Evolutionary conservation across 2,888 invertebrate genomes (phyloP).

Genomic region (Drosophila mulleri): DNA sequence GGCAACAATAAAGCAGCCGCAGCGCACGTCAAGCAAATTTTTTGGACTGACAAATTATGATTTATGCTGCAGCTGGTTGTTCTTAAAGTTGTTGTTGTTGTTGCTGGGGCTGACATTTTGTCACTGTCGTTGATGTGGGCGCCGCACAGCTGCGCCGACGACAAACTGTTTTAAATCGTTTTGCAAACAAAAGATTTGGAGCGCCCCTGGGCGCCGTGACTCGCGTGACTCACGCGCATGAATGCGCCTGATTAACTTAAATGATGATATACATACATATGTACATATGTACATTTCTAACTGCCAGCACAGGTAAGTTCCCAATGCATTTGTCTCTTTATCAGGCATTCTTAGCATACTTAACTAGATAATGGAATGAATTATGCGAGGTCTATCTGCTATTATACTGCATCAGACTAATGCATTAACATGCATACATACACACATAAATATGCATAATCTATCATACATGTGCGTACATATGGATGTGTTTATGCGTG

Average conservation of each 20-base stretch:
- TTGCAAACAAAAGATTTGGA: slow-evolving; percentile 30
- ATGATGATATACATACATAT: slow-evolving; percentile 14
- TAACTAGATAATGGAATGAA: background rate
- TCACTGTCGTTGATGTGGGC: slow-evolving; percentile 51
- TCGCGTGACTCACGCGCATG: slow-evolving; percentile 25
- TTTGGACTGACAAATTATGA: slow-evolving; percentile 75
- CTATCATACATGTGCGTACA: too few species aligned
- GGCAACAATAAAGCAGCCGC: slow-evolving; percentile 7
- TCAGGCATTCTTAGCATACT: background rate
- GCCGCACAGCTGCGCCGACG: slow-evolving; percentile 28
- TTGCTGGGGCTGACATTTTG: slow-evolving; percentile 50
- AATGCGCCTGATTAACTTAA: slow-evolving; percentile 31
- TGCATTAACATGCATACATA: background rate
- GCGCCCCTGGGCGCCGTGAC: slow-evolving; percentile 33
- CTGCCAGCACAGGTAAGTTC: background rate
- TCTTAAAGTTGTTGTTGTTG: slow-evolving; percentile 23
- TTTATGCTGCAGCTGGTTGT: slow-evolving; percentile 63
- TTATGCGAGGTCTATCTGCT: background rate
- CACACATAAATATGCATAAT: background rate
- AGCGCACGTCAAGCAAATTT: slow-evolving; percentile 63
- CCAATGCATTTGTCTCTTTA: background rate
- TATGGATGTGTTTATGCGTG: background rate
- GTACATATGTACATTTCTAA: background rate
- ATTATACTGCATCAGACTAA: background rate
- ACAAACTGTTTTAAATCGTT: slow-evolving; percentile 17